A percentile compares a stretch with the other conserved stretches of the same genome.
Evolutionary conservation across 2,797 vertebrate species (phyloP).

Genomic region (Pseudomugil gertrudae): DNA sequence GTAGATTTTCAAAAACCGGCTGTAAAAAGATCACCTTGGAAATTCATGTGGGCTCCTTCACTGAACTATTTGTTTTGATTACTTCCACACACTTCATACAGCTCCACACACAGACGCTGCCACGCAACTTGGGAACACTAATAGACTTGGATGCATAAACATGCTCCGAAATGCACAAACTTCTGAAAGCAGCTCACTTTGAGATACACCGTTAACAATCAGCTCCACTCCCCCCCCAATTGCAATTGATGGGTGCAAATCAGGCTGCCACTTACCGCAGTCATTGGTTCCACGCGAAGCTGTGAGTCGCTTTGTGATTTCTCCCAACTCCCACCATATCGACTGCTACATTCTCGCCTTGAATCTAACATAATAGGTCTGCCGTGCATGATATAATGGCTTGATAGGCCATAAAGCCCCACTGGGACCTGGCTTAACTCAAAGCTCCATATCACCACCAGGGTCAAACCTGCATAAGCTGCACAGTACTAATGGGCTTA

Average conservation of each 20-base stretch:
- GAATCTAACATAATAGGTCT: constrained; percentile 46
- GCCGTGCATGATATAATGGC: constrained; percentile 43
- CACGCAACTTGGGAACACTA: constrained; percentile 15
- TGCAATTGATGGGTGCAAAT: constrained; percentile 59
- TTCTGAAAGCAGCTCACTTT: constrained; percentile 23
- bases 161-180: constrained; percentile 24
- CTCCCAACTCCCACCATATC: constrained; percentile 35
- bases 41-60: constrained; percentile 57
- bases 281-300: constrained; percentile 41
- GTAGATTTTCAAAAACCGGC: constrained; percentile 52
- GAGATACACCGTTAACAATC: constrained; percentile 42
- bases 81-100: constrained; percentile 22
- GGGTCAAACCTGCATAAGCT: constrained; percentile 29
- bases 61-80: constrained; percentile 57
- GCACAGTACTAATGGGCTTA: constrained; percentile 31
- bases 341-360: constrained; percentile 39
- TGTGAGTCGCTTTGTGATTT: constrained; percentile 38
- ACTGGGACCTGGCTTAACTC: constrained; percentile 34
- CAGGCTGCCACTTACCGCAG: constrained; percentile 48
- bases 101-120: constrained; percentile 11
- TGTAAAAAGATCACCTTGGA: constrained; percentile 59
- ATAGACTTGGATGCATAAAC: constrained; percentile 24
- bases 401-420: constrained; percentile 47
- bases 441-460: constrained; percentile 33
- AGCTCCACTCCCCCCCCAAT: constrained; percentile 15